phyloP scores from a whole-genome alignment of 2,888 invertebrate genomes.

The Acleris literana region DNA sequence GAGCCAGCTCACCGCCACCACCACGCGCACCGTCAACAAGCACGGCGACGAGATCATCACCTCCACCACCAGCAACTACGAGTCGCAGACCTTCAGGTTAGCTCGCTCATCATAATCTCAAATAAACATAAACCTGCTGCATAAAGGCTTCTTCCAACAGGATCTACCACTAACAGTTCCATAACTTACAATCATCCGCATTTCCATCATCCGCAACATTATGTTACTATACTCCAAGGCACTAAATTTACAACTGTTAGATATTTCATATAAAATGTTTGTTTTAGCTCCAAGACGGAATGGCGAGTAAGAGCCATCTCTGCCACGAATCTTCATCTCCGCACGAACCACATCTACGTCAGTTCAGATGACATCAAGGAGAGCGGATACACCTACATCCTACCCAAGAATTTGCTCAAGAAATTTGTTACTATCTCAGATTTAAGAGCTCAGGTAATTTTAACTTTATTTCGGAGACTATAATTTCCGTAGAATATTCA shows the following conservation, averaged over 20 bases:
- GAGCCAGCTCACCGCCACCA: slow-evolving; percentile 98
- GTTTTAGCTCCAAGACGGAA: slow-evolving; percentile 95
- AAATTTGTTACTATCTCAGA: slow-evolving; percentile 99
- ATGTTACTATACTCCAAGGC: no score
- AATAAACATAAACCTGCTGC: not conserved
- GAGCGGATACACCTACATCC: slow-evolving; percentile 97
- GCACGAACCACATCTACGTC: slow-evolving; percentile 99
- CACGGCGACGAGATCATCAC: slow-evolving; percentile 99
- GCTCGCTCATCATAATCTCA: not conserved
- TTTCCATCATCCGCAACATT: no score
- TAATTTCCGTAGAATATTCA: no score
- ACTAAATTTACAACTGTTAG: no score
- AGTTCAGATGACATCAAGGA: slow-evolving; percentile 99
- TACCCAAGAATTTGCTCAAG: slow-evolving; percentile 98
- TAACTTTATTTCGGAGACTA: not conserved
- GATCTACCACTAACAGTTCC: no score
- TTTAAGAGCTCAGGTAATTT: slow-evolving; percentile 92
- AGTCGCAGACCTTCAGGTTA: slow-evolving; percentile 95
- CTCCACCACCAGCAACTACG: slow-evolving; percentile 99
- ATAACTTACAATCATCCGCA: no score
- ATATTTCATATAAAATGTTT: not conserved
- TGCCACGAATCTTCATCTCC: slow-evolving; percentile 97
- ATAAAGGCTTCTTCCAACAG: not conserved
- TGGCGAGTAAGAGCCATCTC: slow-evolving; percentile 99
- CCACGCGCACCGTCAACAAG: slow-evolving; percentile 99